Percentiles rank a stretch among this genome's conserved stretches.
Conservation (phyloP, 1,140 invertebrate species). For the Oryzaephilus surinamensis region DNA sequence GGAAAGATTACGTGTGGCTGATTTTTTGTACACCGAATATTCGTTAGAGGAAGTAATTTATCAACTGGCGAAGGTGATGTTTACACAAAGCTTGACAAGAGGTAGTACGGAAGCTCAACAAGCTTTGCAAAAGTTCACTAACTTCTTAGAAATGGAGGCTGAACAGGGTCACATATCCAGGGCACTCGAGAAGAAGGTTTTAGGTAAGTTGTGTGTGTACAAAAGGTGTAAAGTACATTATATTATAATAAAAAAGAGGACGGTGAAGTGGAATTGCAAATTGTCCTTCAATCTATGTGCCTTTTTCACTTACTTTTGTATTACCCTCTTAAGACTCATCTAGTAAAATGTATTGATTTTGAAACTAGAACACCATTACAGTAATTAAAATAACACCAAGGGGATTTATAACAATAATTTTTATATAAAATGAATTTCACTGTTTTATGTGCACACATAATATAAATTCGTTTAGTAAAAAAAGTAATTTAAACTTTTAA, state of each 20-base stretch:
- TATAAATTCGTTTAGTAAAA: too few relatives aligned
- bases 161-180: conserved; percentile 56
- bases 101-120: conserved; percentile 54
- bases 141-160: conserved; percentile 58
- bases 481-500: too few relatives aligned
- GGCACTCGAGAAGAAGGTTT: conserved; percentile 59
- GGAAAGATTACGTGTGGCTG: conserved; percentile 50
- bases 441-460: too few relatives aligned
- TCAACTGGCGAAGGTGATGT: conserved; percentile 65
- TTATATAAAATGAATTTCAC: too few relatives aligned
- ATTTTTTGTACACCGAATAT: conserved; percentile 58
- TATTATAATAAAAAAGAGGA: background rate
- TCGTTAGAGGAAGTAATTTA: conserved; percentile 66
- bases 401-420: too few relatives aligned
- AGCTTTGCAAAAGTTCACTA: conserved; percentile 55
- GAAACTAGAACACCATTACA: background rate
- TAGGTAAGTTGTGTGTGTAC: conserved; percentile 41
- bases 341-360: background rate
- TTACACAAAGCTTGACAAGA: conserved; percentile 52
- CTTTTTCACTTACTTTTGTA: too few relatives aligned
- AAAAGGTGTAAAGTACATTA: background rate
- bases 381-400: too few relatives aligned
- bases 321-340: too few relatives aligned
- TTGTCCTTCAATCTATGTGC: too few relatives aligned
- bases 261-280: background rate